Evolutionary conservation across 2,888 invertebrate species (phyloP).

Genomic region (Conops quadrifasciatus): DNA sequence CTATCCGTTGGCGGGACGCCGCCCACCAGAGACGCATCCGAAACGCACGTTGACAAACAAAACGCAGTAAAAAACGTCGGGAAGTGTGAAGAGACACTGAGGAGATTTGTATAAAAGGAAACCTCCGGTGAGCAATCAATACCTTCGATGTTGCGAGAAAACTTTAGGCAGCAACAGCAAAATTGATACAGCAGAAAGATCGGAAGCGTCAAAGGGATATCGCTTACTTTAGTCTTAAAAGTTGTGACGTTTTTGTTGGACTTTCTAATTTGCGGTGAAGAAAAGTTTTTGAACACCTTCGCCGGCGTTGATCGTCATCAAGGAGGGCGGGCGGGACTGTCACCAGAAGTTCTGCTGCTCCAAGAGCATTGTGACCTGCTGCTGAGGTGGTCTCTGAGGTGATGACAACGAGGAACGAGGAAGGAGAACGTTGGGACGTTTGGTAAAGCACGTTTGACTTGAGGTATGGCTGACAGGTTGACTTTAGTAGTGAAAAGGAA

Average conservation of each 20-base stretch:
- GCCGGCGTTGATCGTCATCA: too few species aligned
- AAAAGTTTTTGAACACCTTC: constrained; percentile 21
- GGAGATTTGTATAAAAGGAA: too few species aligned
- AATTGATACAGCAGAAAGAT: constrained; percentile 26
- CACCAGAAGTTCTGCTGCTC: not conserved
- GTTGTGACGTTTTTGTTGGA: constrained; percentile 31
- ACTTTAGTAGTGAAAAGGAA: too few species aligned
- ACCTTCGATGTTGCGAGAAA: constrained; percentile 9
- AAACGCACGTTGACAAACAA: not conserved
- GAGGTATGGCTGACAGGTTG: too few species aligned
- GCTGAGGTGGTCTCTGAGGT: constrained; percentile 26
- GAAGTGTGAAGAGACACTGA: too few species aligned
- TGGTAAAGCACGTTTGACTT: too few species aligned
- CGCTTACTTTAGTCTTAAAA: constrained; percentile 37
- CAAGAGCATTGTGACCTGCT: not conserved
- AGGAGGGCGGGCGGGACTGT: not conserved
- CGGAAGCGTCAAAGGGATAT: constrained; percentile 37
- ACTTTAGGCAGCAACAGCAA: constrained; percentile 3
- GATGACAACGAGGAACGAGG: not conserved
- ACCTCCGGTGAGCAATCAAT: too few species aligned
- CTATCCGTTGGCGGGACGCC: not conserved
- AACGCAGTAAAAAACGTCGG: too few species aligned
- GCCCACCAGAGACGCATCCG: not conserved
- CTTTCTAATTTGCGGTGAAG: constrained; percentile 38
- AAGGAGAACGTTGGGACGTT: too few species aligned